Percentiles rank a stretch among this genome's conserved stretches.
Conservation (phyloP, 2,888 invertebrate species). For the Pristionchus exspectatus region DNA sequence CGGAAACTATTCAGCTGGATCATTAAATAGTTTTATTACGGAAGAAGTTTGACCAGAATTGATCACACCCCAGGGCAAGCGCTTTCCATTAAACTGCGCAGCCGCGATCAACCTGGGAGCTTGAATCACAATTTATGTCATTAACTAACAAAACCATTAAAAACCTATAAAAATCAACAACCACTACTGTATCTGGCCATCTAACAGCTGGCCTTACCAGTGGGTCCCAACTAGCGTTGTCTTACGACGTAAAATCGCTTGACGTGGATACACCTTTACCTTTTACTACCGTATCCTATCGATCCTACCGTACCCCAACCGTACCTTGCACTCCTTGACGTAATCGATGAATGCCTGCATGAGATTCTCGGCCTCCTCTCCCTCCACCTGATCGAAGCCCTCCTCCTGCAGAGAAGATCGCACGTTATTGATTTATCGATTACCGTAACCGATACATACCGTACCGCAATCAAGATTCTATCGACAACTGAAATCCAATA, state of each 20-base stretch:
- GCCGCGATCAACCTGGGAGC: background rate
- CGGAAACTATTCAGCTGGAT: too few relatives aligned
- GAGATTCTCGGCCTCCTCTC: constrained; percentile 74
- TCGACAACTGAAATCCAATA: background rate
- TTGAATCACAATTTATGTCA: too few relatives aligned
- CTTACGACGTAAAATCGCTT: too few relatives aligned
- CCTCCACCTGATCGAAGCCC: constrained; percentile 75
- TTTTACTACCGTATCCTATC: background rate
- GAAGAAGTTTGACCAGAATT: background rate
- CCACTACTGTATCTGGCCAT: background rate
- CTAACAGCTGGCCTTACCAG: too few relatives aligned
- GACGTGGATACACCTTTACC: too few relatives aligned
- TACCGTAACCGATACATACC: background rate
- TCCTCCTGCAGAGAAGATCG: constrained; percentile 64
- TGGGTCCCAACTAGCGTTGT: too few relatives aligned
- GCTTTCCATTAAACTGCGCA: background rate
- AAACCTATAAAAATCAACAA: background rate
- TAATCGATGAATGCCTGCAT: constrained; percentile 74
- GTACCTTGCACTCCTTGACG: constrained; percentile 74
- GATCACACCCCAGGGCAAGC: background rate
- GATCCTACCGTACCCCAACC: background rate
- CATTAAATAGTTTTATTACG: too few relatives aligned
- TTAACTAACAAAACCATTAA: too few relatives aligned
- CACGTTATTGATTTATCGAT: background rate
- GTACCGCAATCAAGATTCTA: background rate